Percentiles rank a stretch among this genome's conserved stretches.
These are phyloP conservation scores for Pogona vitticeps DNA, from an alignment of 2,113 vertebrate genomes.

Conservation along the genomic window DNA sequence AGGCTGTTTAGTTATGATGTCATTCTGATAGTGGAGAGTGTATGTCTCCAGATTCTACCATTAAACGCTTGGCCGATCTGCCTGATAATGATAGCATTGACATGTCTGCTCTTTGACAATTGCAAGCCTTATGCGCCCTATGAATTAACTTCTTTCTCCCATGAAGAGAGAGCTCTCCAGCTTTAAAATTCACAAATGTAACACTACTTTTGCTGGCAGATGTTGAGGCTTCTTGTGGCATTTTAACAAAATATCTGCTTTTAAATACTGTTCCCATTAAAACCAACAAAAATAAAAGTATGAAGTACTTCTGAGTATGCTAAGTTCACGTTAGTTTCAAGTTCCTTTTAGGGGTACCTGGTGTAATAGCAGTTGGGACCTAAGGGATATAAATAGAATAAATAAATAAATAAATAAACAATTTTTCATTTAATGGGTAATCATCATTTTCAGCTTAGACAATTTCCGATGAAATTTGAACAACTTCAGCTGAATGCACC, in stretches of 20 bases:
- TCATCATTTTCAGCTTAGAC: slow-evolving; percentile 57
- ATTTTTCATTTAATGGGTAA: slow-evolving; percentile 40
- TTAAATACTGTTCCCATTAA: background rate
- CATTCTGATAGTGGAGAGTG: slow-evolving; percentile 87
- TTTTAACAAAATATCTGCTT: slow-evolving; percentile 26
- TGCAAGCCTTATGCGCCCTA: slow-evolving; percentile 75
- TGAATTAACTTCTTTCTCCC: slow-evolving; percentile 76
- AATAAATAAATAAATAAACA: no score
- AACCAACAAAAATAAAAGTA: slow-evolving; percentile 27
- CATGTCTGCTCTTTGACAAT: slow-evolving; percentile 82
- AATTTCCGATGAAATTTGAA: slow-evolving; percentile 55
- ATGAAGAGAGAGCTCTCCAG: slow-evolving; percentile 57
- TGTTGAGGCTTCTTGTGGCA: slow-evolving; percentile 27
- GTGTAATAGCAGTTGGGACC: slow-evolving; percentile 46
- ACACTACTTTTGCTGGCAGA: slow-evolving; percentile 46
- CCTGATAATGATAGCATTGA: slow-evolving; percentile 87
- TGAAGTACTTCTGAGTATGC: slow-evolving; percentile 35
- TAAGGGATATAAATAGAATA: no score
- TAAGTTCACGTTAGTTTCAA: slow-evolving; percentile 46
- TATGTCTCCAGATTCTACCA: slow-evolving; percentile 91
- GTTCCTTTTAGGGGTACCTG: slow-evolving; percentile 47
- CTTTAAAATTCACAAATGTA: slow-evolving; percentile 47
- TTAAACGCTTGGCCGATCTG: slow-evolving; percentile 89
- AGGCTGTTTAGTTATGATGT: slow-evolving; percentile 90
- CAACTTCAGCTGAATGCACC: slow-evolving; percentile 47